Evolutionary conservation across 2,797 vertebrate species (phyloP), one percentile per base, ranked within the genome.

Genomic region (Poecile montanus): DNA sequence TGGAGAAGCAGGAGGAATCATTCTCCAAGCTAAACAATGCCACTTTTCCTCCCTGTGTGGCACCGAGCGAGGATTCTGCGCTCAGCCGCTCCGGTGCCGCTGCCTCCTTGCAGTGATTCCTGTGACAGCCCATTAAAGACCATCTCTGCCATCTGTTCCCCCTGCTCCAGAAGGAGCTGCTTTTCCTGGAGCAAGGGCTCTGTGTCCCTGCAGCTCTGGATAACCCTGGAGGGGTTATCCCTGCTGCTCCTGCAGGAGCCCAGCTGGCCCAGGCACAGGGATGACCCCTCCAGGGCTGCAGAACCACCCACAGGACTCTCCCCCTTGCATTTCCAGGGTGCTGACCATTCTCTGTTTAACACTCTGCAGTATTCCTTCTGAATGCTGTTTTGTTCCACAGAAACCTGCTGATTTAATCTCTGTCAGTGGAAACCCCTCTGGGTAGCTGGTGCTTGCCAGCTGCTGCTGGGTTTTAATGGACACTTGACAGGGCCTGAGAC

Each of bases 371-470:
- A 16, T 40, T 50, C 57, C 56, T 68, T 26, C 36, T 1, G 0
- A 40, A 34, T 0, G 3, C 16, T 29, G 1, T 0, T 63, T 6
- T 18, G 2, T 9, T 27, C 72, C 56, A n/a, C 25, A 32, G 30
- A 32, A 53, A 12, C 30, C 72, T 77, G 44, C 27, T 56, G 16
- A 54, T 58, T 62, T 23, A 51, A 32, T n/a, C 47, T 7, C 17
- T 14, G 12, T 8, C 7, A 13, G 10, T 13, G 53, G 34, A 25
- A 62, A 73, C 40, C 29, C 70, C 87, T 63, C 27, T 0, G 3
- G 26, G 40, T 13, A 7, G 8, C 38, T 6, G 25, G 38, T 26
- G 51, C 47, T 14, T 10, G 3, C 21, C 1, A 2, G 29, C 36
- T 58, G 44, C 57, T 47, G 7, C 19, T 13, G 62, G 42, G 23